Base-by-base conservation (phyloP, 2,113 vertebrate species). In the Solea senegalensis region DNA sequence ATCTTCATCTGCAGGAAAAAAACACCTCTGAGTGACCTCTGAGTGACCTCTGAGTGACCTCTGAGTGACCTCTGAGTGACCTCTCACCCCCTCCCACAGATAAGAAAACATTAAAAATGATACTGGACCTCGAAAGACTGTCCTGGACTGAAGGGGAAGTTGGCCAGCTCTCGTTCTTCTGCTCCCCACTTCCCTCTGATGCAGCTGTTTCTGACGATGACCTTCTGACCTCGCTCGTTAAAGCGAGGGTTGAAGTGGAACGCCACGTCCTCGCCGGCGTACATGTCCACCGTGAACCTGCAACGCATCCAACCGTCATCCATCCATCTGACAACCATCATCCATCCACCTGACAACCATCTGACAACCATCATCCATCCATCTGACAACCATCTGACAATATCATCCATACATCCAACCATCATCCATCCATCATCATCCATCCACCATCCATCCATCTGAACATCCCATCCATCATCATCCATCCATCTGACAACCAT, bases 171-270 rank as follows among this genome's bases (percentile, higher is more conserved):
- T 9, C 88, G 7, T 69, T 91, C 88, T 50, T 91, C 90, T 10
- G 5, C 21, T 3, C 90, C 90, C 90, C 90, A 91, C 2, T 16
- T 53, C 0, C 48, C 1, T 0, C 1, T 0, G 0, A 89, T 51
- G 26, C 7, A 3, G 74, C 51, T 78, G 85, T 91, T 91, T 40
- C 83, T 73, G 40, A 91, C 63, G 2, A 90, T 69, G 71, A 58
- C 80, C 65, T 81, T 41, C 21, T 0, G 46, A 26, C 88, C 85
- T 0, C 0, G 0, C 3, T 91, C 90, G 1, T 89, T 88, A 65
- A 91, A 91, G 11, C 90, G 86, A 41, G 83, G 78, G 72, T 90
- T 89, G 34, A 91, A 81, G 76, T 91, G 90, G 60, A 91, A 88
- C 4, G 51, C 85, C 3, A 90, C 0, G 28, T 88, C 83, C 0